phyloP scores from a whole-genome alignment of 2,888 invertebrate genomes.

The Malthinus flaveolus region DNA sequence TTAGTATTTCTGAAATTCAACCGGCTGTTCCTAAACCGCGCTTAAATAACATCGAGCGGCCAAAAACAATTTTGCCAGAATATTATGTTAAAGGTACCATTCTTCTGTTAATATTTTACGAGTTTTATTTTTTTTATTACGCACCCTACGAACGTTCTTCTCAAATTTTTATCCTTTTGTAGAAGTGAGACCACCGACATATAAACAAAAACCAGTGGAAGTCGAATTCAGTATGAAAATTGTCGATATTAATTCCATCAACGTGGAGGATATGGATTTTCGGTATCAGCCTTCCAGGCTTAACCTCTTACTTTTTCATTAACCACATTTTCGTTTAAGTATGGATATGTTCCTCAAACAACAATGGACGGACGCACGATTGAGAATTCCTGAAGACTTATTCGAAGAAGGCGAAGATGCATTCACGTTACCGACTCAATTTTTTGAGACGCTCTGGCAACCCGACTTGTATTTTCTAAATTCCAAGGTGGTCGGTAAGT shows the following conservation, averaged over 20 bases:
- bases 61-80: constrained; percentile 71
- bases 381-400: constrained; percentile 75
- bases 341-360: constrained; percentile 85
- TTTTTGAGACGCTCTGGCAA: constrained; percentile 85
- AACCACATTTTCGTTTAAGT: constrained; percentile 52
- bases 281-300: constrained; percentile 62
- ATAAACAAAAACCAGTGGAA: constrained; percentile 70
- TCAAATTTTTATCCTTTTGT: constrained; percentile 13
- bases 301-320: constrained; percentile 7
- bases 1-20: constrained; percentile 1
- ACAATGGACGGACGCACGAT: constrained; percentile 77
- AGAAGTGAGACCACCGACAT: constrained; percentile 80
- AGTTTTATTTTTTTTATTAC: neutral
- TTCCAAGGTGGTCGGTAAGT: constrained; percentile 79
- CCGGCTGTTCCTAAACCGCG: constrained; percentile 21
- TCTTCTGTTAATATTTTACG: too few species aligned
- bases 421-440: constrained; percentile 77
- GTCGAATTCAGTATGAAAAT: constrained; percentile 83
- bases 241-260: constrained; percentile 85
- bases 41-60: constrained; percentile 54
- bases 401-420: constrained; percentile 82
- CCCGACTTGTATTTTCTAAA: constrained; percentile 85
- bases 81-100: constrained; percentile 73
- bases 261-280: constrained; percentile 88
- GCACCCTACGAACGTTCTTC: neutral